These are phyloP conservation scores for Eublepharis macularius DNA, from an alignment of 2,113 vertebrate species.

Conservation along the genomic window DNA sequence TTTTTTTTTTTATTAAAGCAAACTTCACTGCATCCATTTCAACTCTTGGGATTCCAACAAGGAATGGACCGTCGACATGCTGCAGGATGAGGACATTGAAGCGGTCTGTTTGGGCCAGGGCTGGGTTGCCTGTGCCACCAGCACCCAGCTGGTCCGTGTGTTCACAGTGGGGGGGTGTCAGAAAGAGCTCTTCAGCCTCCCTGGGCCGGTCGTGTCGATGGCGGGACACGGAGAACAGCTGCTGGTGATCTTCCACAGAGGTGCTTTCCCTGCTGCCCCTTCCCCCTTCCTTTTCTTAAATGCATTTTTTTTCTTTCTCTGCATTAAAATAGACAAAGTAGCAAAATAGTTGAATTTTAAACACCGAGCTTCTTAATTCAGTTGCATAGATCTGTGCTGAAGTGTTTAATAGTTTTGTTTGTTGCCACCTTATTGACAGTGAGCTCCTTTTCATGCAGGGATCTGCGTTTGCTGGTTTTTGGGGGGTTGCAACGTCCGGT, in stretches of 20 bases:
- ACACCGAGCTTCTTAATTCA: background rate
- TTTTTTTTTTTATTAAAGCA: conserved; percentile 75
- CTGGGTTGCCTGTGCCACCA: conserved; percentile 92
- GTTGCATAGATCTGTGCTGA: background rate
- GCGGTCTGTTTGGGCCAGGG: conserved; percentile 90
- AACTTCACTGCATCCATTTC: conserved; percentile 95
- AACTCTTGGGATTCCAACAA: conserved; percentile 95
- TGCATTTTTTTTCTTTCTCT: too few relatives aligned
- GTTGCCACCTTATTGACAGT: too few relatives aligned
- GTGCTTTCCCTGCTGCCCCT: conserved; percentile 65
- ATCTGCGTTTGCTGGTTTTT: too few relatives aligned
- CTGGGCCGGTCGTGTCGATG: conserved; percentile 91
- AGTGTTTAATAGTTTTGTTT: background rate
- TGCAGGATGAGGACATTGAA: conserved; percentile 81
- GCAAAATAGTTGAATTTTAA: too few relatives aligned
- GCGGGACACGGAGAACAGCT: conserved; percentile 90
- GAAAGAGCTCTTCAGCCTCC: conserved; percentile 89
- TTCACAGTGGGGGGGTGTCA: conserved; percentile 92
- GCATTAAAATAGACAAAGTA: too few relatives aligned
- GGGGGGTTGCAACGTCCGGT: too few relatives aligned
- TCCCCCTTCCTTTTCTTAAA: too few relatives aligned
- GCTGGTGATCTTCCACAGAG: conserved; percentile 87
- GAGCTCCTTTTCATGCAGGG: too few relatives aligned
- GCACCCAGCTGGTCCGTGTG: conserved; percentile 78
- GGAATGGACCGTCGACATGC: conserved; percentile 95